Evolutionary conservation across 1,140 invertebrate species (phyloP).

Genomic region (Stenopsyche tienmushanensis): DNA sequence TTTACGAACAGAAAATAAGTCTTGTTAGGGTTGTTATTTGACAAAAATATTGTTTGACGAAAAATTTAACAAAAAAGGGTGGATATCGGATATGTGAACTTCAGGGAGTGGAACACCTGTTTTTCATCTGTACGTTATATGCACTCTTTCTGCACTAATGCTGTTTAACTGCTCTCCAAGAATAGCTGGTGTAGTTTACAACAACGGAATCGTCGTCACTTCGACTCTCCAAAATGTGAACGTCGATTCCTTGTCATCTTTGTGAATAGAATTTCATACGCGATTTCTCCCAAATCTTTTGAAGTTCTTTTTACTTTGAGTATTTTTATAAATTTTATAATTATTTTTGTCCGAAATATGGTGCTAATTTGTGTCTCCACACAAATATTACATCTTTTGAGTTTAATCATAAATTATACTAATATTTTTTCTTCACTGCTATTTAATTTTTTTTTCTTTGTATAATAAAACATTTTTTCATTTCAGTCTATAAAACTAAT

Average conservation of each 20-base stretch:
- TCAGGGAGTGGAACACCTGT: slow-evolving; percentile 38
- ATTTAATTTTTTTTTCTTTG: slow-evolving; percentile 29
- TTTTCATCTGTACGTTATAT: not conserved
- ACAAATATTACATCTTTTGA: slow-evolving; percentile 30
- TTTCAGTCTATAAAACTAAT: slow-evolving; percentile 4
- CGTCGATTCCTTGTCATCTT: slow-evolving; percentile 20
- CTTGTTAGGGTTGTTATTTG: not conserved
- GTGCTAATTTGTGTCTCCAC: slow-evolving; percentile 41
- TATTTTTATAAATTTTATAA: slow-evolving; percentile 11
- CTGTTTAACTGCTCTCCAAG: too few species aligned
- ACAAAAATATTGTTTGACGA: not conserved
- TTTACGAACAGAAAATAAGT: not conserved
- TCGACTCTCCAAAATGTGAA: not conserved
- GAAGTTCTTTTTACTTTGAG: slow-evolving; percentile 15
- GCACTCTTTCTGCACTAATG: too few species aligned
- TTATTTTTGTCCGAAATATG: slow-evolving; percentile 41
- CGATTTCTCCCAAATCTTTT: slow-evolving; percentile 16
- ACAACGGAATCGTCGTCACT: not conserved
- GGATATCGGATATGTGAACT: too few species aligned
- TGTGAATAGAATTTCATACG: slow-evolving; percentile 5
- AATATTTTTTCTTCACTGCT: slow-evolving; percentile 24
- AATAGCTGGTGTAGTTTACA: too few species aligned
- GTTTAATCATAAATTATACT: slow-evolving; percentile 31
- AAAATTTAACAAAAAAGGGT: too few species aligned
- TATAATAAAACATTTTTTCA: too few species aligned